Conservation (phyloP, 2,888 invertebrate genomes). For the Resseliella maxima region DNA sequence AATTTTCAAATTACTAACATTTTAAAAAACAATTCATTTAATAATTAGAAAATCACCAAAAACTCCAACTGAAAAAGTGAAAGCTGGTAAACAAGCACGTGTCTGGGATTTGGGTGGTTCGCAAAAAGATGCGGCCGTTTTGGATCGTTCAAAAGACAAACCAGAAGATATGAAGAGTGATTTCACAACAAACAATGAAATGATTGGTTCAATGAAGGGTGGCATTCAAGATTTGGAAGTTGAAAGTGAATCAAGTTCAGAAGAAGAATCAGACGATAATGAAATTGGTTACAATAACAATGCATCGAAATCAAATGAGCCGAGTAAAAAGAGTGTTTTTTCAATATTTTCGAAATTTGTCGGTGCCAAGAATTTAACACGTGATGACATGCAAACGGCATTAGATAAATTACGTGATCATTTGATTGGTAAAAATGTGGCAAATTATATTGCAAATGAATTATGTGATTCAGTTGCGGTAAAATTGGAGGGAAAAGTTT, state of each 20-base stretch:
- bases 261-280: conserved; percentile 68
- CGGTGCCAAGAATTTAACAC: conserved; percentile 87
- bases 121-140: conserved; percentile 77
- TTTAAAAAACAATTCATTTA: neutral
- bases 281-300: conserved; percentile 60
- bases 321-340: conserved; percentile 74
- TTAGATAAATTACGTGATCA: conserved; percentile 96
- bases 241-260: conserved; percentile 72
- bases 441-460: conserved; percentile 92
- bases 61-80: conserved; percentile 70
- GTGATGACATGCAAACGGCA: conserved; percentile 83
- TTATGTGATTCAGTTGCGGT: conserved; percentile 92
- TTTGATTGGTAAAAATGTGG: conserved; percentile 96
- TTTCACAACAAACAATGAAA: conserved; percentile 75
- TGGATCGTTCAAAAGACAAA: conserved; percentile 85
- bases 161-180: conserved; percentile 74
- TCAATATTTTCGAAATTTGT: conserved; percentile 88
- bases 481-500: conserved; percentile 88
- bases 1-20: neutral
- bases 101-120: conserved; percentile 90
- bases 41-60: conserved; percentile 69
- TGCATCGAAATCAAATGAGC: neutral
- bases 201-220: conserved; percentile 87
- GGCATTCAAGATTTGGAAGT: conserved; percentile 85
- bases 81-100: conserved; percentile 87